Conservation (phyloP, 2,113 vertebrate genomes). For the Phalacrocorax carbo region DNA sequence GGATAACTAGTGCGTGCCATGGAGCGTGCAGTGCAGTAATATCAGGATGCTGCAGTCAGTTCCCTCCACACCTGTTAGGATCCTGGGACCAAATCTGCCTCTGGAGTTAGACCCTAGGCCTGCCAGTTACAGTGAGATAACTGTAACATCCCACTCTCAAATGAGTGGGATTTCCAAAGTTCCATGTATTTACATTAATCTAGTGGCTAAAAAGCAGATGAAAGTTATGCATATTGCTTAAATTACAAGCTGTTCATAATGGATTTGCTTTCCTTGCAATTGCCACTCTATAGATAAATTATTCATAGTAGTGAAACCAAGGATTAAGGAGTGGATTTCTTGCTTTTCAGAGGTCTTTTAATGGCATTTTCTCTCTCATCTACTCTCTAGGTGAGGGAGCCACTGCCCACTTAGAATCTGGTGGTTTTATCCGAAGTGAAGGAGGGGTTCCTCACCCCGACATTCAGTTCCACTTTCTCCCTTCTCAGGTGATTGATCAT, state of each 20-base stretch:
- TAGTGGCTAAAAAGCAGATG: not conserved
- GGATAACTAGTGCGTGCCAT: not conserved
- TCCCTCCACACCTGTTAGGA: not conserved
- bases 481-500: conserved; percentile 95
- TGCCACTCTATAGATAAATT: not conserved
- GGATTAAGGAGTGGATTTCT: not conserved
- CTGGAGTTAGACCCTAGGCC: not conserved
- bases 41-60: not conserved
- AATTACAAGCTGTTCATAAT: not conserved
- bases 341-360: not conserved
- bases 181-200: not conserved
- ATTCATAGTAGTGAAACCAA: not conserved
- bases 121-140: not conserved
- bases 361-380: not conserved
- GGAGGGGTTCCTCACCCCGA: conserved; percentile 86
- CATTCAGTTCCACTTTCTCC: conserved; percentile 97
- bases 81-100: not conserved
- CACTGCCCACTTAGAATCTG: conserved; percentile 91
- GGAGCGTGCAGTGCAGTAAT: fast-evolving
- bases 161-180: not conserved
- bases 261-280: not conserved
- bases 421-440: conserved; percentile 91
- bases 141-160: not conserved
- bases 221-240: not conserved
- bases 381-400: conserved; percentile 83